Evolutionary conservation across 2,888 invertebrate species (phyloP), one percentile per base, ranked within the genome.

Genomic region (Drosophila buzzatii): DNA sequence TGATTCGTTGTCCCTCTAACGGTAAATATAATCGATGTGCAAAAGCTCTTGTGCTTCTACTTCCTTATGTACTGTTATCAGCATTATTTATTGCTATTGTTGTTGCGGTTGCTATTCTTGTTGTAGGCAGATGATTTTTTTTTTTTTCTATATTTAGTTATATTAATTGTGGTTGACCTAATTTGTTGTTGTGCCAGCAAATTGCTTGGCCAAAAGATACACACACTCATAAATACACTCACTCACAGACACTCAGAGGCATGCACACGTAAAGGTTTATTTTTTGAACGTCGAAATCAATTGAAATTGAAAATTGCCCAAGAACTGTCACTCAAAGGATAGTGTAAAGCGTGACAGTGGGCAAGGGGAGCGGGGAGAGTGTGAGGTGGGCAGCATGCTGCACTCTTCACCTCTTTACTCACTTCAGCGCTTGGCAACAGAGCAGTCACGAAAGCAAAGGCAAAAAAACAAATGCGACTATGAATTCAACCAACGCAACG

Each of bases 91-190:
- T 27, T 73, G 39, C 51, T 41, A 35, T 41, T 53, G 18, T 37
- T 37, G 31, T 62, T 20, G 42, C 18, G 18, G 8, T 41, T 41
- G n/a, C 41, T 49, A 14, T 61, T 45, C 31, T 63, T 42, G 35
- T 37, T 49, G 35, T 45, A 31, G 45, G 37, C 55, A 59, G 77
- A 70, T 86, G 68, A 27, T 6, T 6, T 6, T 27, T 27, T 27
- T 31, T 33, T n/a, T 49, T 49, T 5, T 42, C 88, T 84, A 87
- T 83, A 85, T 87, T 89, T 90, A 84, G 90, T 74, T 72, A 66
- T 85, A 88, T 84, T 79, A 70, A 88, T 88, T 88, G 90, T 71
- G 76, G 82, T 79, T 84, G 84, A 84, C 84, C 84, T 80, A 90
- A 90, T 90, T 84, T 67, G 73, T 79, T 85, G 65, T 70, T 61